Conservation (phyloP, 1,140 invertebrate species). For the Musca vetustissima region DNA sequence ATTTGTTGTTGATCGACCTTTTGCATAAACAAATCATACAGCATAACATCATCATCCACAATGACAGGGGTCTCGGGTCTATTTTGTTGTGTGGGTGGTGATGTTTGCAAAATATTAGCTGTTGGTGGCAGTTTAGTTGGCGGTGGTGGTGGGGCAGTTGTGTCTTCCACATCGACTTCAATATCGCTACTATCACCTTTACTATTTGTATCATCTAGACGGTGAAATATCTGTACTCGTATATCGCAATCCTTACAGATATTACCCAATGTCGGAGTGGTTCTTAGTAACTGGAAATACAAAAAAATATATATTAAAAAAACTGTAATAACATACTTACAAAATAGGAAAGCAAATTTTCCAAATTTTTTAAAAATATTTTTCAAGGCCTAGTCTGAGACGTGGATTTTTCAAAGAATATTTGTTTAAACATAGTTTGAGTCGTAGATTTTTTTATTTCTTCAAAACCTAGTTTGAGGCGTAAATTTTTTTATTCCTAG, state of each 20-base stretch:
- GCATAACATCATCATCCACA: constrained; percentile 28
- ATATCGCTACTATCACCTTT: constrained; percentile 12
- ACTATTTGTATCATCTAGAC: constrained; percentile 9
- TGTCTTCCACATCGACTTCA: constrained; percentile 11
- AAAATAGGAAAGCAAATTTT: no score
- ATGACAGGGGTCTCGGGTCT: constrained; percentile 1
- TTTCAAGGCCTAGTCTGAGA: no score
- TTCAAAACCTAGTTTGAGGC: no score
- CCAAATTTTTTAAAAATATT: no score
- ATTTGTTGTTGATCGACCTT: constrained; percentile 23
- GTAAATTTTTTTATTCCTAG: no score
- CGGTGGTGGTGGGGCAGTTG: not conserved
- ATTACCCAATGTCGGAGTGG: constrained; percentile 26
- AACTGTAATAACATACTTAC: no score
- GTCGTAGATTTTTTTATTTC: no score
- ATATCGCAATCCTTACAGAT: constrained; percentile 29
- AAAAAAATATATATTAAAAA: no score
- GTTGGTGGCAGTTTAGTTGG: not conserved
- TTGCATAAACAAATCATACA: constrained; percentile 27
- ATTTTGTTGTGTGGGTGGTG: not conserved
- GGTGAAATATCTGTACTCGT: constrained; percentile 27
- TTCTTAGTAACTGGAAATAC: constrained; percentile 11
- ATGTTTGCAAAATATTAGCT: not conserved
- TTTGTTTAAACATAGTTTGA: no score
- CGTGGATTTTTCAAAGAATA: no score